These are phyloP conservation scores for Stenodera caucasica DNA, from an alignment of 2,888 invertebrate species.

Conservation along the genomic window DNA sequence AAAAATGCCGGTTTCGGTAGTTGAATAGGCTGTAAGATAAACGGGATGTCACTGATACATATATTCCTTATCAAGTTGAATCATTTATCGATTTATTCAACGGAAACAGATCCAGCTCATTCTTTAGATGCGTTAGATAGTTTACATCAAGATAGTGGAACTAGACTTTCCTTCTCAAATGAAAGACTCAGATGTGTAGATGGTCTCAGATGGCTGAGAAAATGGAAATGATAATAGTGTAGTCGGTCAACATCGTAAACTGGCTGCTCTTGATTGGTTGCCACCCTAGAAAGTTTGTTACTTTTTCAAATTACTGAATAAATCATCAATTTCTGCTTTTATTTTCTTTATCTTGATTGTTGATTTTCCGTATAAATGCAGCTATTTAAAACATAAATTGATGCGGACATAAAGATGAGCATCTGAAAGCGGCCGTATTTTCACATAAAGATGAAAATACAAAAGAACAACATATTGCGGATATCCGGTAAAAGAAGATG, in stretches of 20 bases:
- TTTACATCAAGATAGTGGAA: background rate
- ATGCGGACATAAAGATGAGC: background rate
- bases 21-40: conserved; percentile 21
- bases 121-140: background rate
- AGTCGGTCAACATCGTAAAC: conserved; percentile 39
- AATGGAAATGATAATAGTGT: conserved; percentile 35
- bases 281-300: conserved; percentile 32
- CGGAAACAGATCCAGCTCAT: background rate
- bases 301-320: conserved; percentile 23
- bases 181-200: conserved; percentile 32
- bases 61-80: conserved; percentile 35
- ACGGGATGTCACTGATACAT: conserved; percentile 36
- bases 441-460: background rate
- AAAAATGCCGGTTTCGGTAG: background rate
- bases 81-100: conserved; percentile 35
- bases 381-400: background rate
- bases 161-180: background rate
- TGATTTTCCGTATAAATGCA: no score
- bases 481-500: conserved; percentile 17
- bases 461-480: conserved; percentile 1
- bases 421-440: background rate
- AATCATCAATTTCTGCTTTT: conserved; percentile 18
- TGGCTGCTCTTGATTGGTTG: conserved; percentile 35
- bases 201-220: conserved; percentile 38
- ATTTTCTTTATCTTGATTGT: no score